Evolutionary conservation across 2,797 vertebrate genomes (phyloP).

Genomic region (Microhierax caerulescens): DNA sequence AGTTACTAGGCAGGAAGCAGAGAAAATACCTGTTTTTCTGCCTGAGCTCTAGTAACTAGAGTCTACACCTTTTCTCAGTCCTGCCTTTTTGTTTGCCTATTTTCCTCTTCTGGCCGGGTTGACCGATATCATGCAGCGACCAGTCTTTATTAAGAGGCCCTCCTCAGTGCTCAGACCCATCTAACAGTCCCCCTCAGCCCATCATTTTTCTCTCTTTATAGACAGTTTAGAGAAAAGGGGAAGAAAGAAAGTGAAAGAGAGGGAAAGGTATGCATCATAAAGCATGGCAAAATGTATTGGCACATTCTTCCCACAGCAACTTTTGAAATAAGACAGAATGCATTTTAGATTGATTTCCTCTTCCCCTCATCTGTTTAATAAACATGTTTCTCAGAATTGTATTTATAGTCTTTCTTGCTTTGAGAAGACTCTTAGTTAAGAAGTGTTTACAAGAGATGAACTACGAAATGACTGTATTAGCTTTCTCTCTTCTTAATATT

Average conservation of each 20-base stretch:
- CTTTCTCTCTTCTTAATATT: background rate
- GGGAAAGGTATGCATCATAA: background rate
- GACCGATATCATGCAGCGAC: background rate
- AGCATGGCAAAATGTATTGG: background rate
- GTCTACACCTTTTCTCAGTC: background rate
- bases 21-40: background rate
- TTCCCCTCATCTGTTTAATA: background rate
- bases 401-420: background rate
- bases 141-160: too few species aligned
- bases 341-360: background rate
- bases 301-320: background rate
- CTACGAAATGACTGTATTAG: background rate
- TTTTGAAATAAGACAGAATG: background rate
- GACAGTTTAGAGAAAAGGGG: background rate
- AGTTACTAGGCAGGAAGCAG: background rate
- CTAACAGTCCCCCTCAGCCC: background rate
- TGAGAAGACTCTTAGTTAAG: background rate
- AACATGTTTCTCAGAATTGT: background rate
- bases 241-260: background rate
- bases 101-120: background rate
- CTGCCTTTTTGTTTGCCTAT: background rate
- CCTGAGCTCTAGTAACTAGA: background rate
- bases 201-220: background rate
- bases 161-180: background rate
- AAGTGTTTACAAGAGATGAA: background rate